Percentiles rank a stretch among this genome's conserved stretches.
Conservation (phyloP, 1,140 invertebrate species). For the Solen grandis region DNA sequence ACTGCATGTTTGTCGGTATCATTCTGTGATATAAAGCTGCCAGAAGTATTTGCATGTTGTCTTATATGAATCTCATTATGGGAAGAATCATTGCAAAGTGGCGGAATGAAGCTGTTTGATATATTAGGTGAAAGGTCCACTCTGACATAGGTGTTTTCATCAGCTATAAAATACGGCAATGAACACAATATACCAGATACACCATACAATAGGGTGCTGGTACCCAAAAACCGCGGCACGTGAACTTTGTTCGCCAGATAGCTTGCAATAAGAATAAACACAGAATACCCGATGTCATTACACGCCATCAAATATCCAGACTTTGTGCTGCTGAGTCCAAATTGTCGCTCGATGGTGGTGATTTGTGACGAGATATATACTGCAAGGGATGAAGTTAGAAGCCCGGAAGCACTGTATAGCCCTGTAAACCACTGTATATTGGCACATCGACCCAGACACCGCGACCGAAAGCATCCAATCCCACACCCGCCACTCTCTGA, state of each 20-base stretch:
- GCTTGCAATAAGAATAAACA: conserved; percentile 58
- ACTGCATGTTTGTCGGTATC: too few species aligned
- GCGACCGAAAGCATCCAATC: conserved; percentile 29
- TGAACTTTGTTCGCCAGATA: conserved; percentile 55
- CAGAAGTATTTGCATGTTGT: too few species aligned
- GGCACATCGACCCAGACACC: conserved; percentile 16
- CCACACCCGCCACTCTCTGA: too few species aligned
- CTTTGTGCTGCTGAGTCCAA: conserved; percentile 63
- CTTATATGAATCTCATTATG: too few species aligned
- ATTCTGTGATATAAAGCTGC: too few species aligned
- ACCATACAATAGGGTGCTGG: conserved; percentile 62
- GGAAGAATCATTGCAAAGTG: too few species aligned
- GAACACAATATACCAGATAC: conserved; percentile 62
- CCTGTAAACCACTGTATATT: conserved; percentile 37
- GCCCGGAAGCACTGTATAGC: conserved; percentile 33
- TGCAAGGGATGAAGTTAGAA: conserved; percentile 53
- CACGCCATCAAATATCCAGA: conserved; percentile 64
- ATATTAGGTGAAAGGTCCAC: too few species aligned
- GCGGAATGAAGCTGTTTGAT: too few species aligned
- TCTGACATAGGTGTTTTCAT: background rate
- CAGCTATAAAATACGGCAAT: conserved; percentile 63
- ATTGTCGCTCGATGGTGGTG: conserved; percentile 66
- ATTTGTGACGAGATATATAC: conserved; percentile 63
- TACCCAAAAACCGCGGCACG: conserved; percentile 56
- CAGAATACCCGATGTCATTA: conserved; percentile 65